Conservation (phyloP, 2,888 invertebrate species). For the Dynastes grantii region DNA sequence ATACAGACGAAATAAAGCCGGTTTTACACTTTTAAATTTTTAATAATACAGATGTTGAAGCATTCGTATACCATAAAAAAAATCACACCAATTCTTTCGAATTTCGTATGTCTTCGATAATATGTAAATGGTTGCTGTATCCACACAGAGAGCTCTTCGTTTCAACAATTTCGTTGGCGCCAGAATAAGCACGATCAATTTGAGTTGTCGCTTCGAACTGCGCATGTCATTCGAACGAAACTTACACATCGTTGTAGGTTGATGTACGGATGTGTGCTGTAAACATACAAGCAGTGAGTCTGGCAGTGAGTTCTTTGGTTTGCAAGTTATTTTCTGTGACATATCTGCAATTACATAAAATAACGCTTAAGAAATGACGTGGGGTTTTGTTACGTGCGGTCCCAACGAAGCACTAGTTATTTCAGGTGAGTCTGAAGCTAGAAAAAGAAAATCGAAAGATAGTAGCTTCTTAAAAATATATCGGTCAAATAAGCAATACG, state of each 20-base stretch:
- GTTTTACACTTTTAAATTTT: too few species aligned
- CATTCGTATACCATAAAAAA: too few species aligned
- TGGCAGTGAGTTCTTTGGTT: not conserved
- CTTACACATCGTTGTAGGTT: constrained; percentile 19
- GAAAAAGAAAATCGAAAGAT: not conserved
- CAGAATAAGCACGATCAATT: constrained; percentile 37
- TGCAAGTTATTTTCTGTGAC: not conserved
- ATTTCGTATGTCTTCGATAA: too few species aligned
- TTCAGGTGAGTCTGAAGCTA: constrained; percentile 79
- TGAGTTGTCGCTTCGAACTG: not conserved
- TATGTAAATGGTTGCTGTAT: too few species aligned
- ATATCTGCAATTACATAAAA: not conserved
- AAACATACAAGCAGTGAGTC: not conserved
- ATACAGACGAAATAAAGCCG: too few species aligned
- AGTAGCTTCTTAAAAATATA: not conserved
- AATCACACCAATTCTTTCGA: too few species aligned
- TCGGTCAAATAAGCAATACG: not conserved
- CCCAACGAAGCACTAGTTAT: constrained; percentile 96
- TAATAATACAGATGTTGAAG: too few species aligned
- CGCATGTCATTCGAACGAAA: constrained; percentile 17
- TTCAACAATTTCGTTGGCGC: constrained; percentile 22
- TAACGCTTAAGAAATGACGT: constrained; percentile 62
- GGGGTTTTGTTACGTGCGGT: constrained; percentile 95
- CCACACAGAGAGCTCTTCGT: not conserved
- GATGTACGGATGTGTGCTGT: too few species aligned